These are phyloP conservation scores for Corydoras sp. DNA, from an alignment of 2,113 vertebrate genomes.

Conservation along the genomic window DNA sequence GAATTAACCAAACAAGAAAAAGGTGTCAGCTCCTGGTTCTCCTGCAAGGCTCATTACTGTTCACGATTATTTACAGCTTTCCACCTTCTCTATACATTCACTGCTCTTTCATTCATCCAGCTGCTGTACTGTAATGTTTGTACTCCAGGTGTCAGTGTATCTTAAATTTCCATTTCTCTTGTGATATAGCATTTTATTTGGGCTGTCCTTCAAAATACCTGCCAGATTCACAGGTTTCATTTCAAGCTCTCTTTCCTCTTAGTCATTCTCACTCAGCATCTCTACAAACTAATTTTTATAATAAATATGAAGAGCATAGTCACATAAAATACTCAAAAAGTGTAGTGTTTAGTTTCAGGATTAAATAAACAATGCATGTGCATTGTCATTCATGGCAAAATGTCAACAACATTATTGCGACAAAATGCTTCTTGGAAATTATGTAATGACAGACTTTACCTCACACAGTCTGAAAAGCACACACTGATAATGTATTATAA, in stretches of 20 bases:
- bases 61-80: conserved; percentile 24
- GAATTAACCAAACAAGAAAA: conserved; percentile 23
- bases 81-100: conserved; percentile 8
- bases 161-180: conserved; percentile 49
- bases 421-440: too few species aligned
- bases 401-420: background rate
- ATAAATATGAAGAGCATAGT: conserved; percentile 48
- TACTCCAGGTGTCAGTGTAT: conserved; percentile 39
- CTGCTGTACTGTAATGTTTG: background rate
- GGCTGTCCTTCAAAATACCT: conserved; percentile 59
- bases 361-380: conserved; percentile 36
- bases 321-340: conserved; percentile 45
- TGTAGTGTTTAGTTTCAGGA: conserved; percentile 32
- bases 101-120: background rate
- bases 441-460: too few species aligned
- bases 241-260: conserved; percentile 42
- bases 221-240: conserved; percentile 55
- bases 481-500: too few species aligned
- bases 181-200: conserved; percentile 62
- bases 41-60: conserved; percentile 19
- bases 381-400: background rate
- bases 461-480: too few species aligned
- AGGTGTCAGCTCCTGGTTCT: conserved; percentile 27
- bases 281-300: conserved; percentile 45
- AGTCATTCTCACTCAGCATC: conserved; percentile 22